A percentile compares a stretch with the other conserved stretches of the same genome.
These are phyloP conservation scores for Rhodeus uyekii DNA, from an alignment of 2,797 vertebrate genomes.

Conservation along the genomic window DNA sequence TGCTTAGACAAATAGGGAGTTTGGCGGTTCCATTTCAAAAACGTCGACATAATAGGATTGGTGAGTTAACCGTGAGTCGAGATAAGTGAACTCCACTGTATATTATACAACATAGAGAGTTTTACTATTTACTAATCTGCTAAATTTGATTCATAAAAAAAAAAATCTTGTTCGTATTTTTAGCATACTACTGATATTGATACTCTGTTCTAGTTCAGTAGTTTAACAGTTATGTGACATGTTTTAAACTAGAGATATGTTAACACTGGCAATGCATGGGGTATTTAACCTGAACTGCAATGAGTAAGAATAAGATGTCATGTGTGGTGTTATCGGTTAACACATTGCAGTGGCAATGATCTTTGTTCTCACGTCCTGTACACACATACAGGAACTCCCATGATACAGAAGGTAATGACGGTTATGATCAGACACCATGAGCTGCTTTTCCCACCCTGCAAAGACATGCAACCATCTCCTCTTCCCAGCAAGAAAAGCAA, in stretches of 20 bases:
- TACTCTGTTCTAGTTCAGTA: no score
- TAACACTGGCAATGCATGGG: background rate
- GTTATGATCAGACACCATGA: conserved; percentile 91
- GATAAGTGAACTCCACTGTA: no score
- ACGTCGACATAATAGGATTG: no score
- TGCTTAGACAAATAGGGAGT: no score
- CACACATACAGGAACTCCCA: conserved; percentile 82
- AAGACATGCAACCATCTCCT: conserved; percentile 77
- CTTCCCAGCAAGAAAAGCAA: conserved; percentile 69
- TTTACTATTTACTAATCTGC: background rate
- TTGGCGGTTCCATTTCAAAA: no score
- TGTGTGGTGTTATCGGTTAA: background rate
- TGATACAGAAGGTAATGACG: conserved; percentile 95
- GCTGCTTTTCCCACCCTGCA: conserved; percentile 84
- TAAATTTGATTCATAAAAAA: no score
- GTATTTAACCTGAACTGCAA: background rate
- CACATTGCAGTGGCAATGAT: background rate
- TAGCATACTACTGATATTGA: no score
- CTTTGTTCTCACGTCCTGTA: background rate
- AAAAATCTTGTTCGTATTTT: no score
- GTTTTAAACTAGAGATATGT: background rate
- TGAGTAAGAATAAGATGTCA: background rate
- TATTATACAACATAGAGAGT: background rate
- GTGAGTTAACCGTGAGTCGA: no score
- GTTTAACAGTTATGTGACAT: background rate